Percentiles rank a stretch among this genome's conserved stretches.
phyloP scores from a whole-genome alignment of 1,140 invertebrate species.

The Rhagoletis zephyria region DNA sequence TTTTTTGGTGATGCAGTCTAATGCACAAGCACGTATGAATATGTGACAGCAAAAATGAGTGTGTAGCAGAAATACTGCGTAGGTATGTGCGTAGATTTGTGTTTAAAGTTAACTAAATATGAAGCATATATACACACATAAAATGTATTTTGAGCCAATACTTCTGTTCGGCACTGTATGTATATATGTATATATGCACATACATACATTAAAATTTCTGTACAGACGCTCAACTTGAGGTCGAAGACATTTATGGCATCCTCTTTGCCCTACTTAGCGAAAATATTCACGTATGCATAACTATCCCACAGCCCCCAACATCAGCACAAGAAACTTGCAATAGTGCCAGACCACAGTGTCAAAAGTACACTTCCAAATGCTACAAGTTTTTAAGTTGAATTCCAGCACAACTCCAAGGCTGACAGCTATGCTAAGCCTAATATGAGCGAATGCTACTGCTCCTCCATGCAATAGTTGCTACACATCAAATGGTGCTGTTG shows the following conservation, averaged over 20 bases:
- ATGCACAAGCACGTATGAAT: neutral
- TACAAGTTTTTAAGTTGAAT: neutral
- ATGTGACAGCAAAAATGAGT: too few species aligned
- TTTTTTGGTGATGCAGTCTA: too few species aligned
- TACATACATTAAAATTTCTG: neutral
- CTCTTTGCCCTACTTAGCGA: conserved; percentile 24
- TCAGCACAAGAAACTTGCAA: neutral
- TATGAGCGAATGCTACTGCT: neutral
- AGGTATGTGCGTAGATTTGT: too few species aligned
- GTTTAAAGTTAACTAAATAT: too few species aligned
- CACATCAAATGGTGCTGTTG: neutral
- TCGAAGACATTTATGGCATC: conserved; percentile 33
- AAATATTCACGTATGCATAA: neutral
- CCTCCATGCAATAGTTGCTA: neutral
- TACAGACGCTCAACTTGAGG: conserved; percentile 12
- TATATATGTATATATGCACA: too few species aligned
- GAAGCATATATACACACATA: too few species aligned
- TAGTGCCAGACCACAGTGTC: neutral
- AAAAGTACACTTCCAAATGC: neutral
- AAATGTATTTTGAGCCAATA: too few species aligned
- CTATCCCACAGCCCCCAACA: neutral
- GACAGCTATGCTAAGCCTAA: neutral
- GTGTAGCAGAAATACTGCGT: too few species aligned
- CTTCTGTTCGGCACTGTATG: too few species aligned
- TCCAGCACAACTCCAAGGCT: neutral